A percentile compares a stretch with the other conserved stretches of the same genome.
Evolutionary conservation across 2,797 vertebrate species (phyloP).

Genomic region (Esox lucius): DNA sequence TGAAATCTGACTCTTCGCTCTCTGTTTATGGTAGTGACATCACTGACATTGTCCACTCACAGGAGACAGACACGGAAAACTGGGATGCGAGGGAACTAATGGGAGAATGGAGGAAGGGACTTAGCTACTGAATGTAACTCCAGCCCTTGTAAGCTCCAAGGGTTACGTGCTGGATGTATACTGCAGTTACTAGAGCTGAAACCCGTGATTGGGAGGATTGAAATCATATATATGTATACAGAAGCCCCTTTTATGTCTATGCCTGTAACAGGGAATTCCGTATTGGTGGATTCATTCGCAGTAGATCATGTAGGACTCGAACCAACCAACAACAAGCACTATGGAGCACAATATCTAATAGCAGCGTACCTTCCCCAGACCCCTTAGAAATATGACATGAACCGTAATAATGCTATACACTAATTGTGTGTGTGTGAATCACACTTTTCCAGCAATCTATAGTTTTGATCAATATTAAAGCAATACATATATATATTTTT

Average conservation of each 20-base stretch:
- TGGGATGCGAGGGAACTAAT: constrained; percentile 43
- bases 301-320: not conserved
- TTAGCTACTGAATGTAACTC: not conserved
- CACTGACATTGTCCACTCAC: constrained; percentile 29
- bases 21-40: constrained; percentile 41
- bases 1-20: constrained; percentile 42
- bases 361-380: not conserved
- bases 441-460: not conserved
- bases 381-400: not conserved
- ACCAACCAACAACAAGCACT: not conserved
- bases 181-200: not conserved
- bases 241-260: too few relatives aligned
- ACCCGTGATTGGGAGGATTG: too few relatives aligned
- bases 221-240: too few relatives aligned
- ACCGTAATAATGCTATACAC: not conserved
- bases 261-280: not conserved
- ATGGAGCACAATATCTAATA: not conserved
- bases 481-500: not conserved
- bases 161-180: not conserved
- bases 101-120: constrained; percentile 14
- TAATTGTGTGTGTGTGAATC: not conserved
- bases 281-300: not conserved
- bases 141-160: constrained; percentile 8
- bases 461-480: not conserved
- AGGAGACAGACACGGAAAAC: constrained; percentile 27